phyloP scores from a whole-genome alignment of 2,888 invertebrate genomes.

The Lithosia quadra region DNA sequence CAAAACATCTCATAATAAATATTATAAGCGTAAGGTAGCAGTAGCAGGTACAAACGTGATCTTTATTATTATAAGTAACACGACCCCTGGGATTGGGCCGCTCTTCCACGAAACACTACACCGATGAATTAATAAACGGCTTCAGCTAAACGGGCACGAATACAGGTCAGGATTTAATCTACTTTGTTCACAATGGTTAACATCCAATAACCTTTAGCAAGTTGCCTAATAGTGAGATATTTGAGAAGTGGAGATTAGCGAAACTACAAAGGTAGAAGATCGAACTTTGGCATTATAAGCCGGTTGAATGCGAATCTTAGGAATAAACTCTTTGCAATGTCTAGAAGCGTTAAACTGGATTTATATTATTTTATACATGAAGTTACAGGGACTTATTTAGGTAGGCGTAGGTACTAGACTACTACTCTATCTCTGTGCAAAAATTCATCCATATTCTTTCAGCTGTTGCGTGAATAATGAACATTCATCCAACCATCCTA shows the following conservation, averaged over 20 bases:
- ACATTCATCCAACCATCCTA: background rate
- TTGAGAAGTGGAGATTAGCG: constrained; percentile 17
- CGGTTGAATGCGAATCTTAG: constrained; percentile 9
- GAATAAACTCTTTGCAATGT: constrained; percentile 17
- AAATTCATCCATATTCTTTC: too few relatives aligned
- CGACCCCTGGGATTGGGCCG: constrained; percentile 52
- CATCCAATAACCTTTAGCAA: constrained; percentile 33
- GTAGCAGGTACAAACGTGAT: constrained; percentile 18
- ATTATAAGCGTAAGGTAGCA: constrained; percentile 39
- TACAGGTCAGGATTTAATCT: constrained; percentile 53
- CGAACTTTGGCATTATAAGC: constrained; percentile 27
- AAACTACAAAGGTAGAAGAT: constrained; percentile 16
- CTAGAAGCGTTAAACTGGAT: constrained; percentile 6
- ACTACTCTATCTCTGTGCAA: too few relatives aligned
- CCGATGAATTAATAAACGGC: constrained; percentile 62
- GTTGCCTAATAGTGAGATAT: constrained; percentile 18
- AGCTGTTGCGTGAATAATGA: background rate
- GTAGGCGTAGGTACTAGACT: too few relatives aligned
- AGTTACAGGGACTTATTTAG: too few relatives aligned
- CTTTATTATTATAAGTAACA: constrained; percentile 57
- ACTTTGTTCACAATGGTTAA: constrained; percentile 33
- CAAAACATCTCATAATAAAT: constrained; percentile 11
- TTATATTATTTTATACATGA: background rate
- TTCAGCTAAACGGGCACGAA: constrained; percentile 57
- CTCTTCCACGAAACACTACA: constrained; percentile 65